phyloP scores from a whole-genome alignment of 2,797 vertebrate genomes.

The Neosilurus mollespiculum region DNA sequence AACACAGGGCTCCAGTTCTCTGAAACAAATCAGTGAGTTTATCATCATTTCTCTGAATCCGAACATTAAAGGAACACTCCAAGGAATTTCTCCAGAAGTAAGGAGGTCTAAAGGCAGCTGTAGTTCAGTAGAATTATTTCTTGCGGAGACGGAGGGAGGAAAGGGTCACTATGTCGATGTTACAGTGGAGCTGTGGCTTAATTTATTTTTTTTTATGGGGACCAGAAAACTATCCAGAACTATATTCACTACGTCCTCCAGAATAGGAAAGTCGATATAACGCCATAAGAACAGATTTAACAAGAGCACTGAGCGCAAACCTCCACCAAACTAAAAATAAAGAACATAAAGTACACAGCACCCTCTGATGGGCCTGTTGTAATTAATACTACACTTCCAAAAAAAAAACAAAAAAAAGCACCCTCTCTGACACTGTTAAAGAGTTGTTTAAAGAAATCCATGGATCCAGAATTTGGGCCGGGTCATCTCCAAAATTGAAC shows the following conservation, averaged over 20 bases:
- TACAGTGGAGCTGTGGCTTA: background rate
- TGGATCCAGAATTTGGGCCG: too few relatives aligned
- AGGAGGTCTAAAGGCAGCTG: background rate
- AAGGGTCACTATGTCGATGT: background rate
- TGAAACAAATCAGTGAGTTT: background rate
- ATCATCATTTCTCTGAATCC: background rate
- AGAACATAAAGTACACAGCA: too few relatives aligned
- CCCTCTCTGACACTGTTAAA: too few relatives aligned
- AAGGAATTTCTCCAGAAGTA: background rate
- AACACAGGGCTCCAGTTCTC: background rate
- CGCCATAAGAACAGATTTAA: background rate
- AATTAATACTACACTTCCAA: too few relatives aligned
- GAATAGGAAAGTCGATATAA: background rate
- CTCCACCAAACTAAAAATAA: too few relatives aligned
- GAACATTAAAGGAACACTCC: background rate
- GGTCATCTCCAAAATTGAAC: too few relatives aligned
- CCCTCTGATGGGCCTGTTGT: too few relatives aligned
- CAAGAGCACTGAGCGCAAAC: background rate
- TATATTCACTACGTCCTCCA: background rate
- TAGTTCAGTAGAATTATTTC: background rate
- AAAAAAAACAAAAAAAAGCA: too few relatives aligned
- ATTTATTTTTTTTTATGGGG: background rate
- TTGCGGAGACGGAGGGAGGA: background rate
- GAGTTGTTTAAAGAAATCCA: too few relatives aligned
- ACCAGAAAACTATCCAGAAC: background rate